These are phyloP conservation scores for Haliaeetus leucogaster DNA, from an alignment of 2,113 vertebrate species.

Conservation along the genomic window DNA sequence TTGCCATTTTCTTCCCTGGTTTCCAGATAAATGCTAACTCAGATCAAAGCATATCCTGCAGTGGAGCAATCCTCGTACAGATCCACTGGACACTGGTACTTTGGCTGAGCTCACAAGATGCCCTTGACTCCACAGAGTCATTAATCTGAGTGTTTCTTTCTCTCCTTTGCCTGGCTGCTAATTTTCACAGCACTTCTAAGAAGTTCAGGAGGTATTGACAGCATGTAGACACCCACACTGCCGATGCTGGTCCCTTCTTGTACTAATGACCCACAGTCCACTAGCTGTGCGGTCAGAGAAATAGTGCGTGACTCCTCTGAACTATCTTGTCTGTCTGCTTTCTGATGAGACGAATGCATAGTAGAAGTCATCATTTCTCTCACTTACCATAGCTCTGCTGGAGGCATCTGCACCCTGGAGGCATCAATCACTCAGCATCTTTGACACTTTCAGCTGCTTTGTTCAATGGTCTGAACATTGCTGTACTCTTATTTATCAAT, in stretches of 20 bases:
- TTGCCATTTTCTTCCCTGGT: background rate
- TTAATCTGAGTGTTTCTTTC: background rate
- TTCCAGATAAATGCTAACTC: background rate
- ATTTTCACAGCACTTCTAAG: background rate
- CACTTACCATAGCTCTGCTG: background rate
- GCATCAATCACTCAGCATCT: background rate
- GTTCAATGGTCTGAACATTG: background rate
- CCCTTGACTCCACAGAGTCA: background rate
- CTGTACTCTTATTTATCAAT: background rate
- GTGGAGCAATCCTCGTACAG: background rate
- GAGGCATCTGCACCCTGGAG: background rate
- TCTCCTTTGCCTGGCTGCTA: background rate
- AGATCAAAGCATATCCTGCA: background rate
- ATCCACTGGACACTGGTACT: background rate
- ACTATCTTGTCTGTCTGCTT: background rate
- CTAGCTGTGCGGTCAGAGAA: background rate
- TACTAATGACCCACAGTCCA: background rate
- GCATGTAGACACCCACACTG: background rate
- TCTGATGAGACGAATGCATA: background rate
- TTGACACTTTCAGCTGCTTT: background rate
- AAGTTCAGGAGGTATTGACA: background rate
- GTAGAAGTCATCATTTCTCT: background rate
- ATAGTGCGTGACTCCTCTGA: background rate
- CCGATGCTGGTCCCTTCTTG: background rate
- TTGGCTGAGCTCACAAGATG: background rate